A percentile compares a stretch with the other conserved stretches of the same genome.
These are phyloP conservation scores for Eupithecia subumbrata DNA, from an alignment of 2,888 invertebrate genomes.

Conservation along the genomic window DNA sequence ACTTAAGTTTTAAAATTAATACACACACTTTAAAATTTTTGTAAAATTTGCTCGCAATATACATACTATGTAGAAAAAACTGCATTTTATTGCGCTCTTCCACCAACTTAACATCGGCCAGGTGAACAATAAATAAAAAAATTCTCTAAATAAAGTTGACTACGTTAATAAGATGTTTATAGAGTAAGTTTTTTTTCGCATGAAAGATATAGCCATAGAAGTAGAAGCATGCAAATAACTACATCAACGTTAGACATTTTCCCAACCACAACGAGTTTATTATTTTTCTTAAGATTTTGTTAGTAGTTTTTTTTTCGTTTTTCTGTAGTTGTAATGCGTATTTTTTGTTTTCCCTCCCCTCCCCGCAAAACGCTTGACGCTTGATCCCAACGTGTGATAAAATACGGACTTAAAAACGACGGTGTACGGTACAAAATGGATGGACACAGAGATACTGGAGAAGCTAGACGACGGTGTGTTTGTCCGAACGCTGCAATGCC, in stretches of 20 bases:
- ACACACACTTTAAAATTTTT: too few species aligned
- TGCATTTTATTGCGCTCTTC: neutral
- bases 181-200: slow-evolving; percentile 49
- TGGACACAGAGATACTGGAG: slow-evolving; percentile 75
- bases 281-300: slow-evolving; percentile 38
- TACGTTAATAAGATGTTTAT: neutral
- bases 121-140: neutral
- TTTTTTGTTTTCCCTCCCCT: slow-evolving; percentile 80
- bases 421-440: slow-evolving; percentile 27
- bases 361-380: slow-evolving; percentile 82
- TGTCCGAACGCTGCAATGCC: slow-evolving; percentile 83
- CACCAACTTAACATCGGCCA: neutral
- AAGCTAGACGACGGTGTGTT: slow-evolving; percentile 82
- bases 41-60: too few species aligned
- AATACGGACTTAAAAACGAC: slow-evolving; percentile 25
- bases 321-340: slow-evolving; percentile 84
- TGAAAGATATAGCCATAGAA: slow-evolving; percentile 76
- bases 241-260: slow-evolving; percentile 81
- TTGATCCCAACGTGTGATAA: slow-evolving; percentile 80
- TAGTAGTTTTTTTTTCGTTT: slow-evolving; percentile 62
- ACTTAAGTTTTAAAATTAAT: too few species aligned
- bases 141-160: neutral
- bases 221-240: slow-evolving; percentile 72
- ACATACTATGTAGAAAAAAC: too few species aligned
- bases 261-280: slow-evolving; percentile 74